Conservation (phyloP, 2,113 vertebrate genomes). For the Podilymbus podiceps region DNA sequence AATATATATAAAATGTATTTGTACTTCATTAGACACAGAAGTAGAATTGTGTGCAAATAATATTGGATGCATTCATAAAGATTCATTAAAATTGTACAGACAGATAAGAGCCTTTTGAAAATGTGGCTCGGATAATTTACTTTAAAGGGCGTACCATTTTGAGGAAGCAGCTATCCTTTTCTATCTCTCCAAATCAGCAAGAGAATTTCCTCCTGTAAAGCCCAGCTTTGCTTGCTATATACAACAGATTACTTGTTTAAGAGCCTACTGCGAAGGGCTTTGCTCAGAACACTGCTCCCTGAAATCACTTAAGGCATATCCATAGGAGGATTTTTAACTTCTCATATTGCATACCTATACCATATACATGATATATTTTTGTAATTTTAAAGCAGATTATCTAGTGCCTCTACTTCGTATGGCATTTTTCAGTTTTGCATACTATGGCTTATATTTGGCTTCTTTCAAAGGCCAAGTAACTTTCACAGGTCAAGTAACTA, state of each 20-base stretch:
- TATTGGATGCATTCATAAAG: neutral
- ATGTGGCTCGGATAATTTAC: neutral
- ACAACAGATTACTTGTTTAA: neutral
- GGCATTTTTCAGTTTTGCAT: neutral
- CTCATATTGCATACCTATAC: neutral
- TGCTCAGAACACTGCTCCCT: neutral
- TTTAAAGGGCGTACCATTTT: neutral
- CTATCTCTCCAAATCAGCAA: neutral
- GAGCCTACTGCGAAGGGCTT: neutral
- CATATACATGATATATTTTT: neutral
- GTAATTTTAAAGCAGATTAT: neutral
- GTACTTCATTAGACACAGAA: neutral
- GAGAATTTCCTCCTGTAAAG: neutral
- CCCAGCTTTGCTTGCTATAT: neutral
- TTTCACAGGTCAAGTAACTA: neutral
- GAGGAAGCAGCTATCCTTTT: neutral
- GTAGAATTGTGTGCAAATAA: neutral
- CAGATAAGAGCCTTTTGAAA: neutral
- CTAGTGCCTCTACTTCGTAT: neutral
- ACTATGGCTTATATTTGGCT: neutral
- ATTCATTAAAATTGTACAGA: neutral
- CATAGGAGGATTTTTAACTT: neutral
- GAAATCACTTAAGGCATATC: slow-evolving; percentile 33
- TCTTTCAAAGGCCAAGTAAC: neutral
- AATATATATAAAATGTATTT: neutral